A percentile compares a stretch with the other conserved stretches of the same genome.
phyloP scores from a whole-genome alignment of 2,888 invertebrate species.

The Tortrix viridana region DNA sequence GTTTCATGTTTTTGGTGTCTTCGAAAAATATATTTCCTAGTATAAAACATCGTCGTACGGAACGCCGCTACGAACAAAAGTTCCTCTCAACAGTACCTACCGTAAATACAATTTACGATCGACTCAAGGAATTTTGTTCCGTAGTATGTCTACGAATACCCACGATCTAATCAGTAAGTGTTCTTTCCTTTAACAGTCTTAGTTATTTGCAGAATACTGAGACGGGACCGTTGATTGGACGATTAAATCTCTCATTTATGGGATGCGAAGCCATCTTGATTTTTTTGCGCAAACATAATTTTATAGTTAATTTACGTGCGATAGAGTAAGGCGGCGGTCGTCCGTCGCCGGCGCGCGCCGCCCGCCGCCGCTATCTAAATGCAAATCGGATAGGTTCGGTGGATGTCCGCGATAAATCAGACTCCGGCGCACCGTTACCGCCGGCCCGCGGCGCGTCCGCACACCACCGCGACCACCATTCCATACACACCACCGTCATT shows the following conservation, averaged over 20 bases:
- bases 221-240: constrained; percentile 54
- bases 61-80: constrained; percentile 12
- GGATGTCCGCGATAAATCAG: constrained; percentile 81
- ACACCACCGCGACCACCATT: constrained; percentile 24
- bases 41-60: constrained; percentile 11
- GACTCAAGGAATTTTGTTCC: constrained; percentile 31
- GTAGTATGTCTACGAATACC: constrained; percentile 30
- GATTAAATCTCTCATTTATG: constrained; percentile 67
- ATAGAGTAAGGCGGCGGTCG: constrained; percentile 66
- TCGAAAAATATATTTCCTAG: neutral
- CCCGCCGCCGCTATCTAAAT: constrained; percentile 75
- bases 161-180: constrained; percentile 37
- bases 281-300: constrained; percentile 67
- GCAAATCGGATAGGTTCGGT: constrained; percentile 82
- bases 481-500: constrained; percentile 1
- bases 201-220: constrained; percentile 52
- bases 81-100: constrained; percentile 13
- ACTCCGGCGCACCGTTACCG: constrained; percentile 67
- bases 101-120: constrained; percentile 29
- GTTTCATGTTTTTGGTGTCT: neutral
- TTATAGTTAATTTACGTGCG: constrained; percentile 74
- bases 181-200: constrained; percentile 36
- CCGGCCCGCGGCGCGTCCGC: constrained; percentile 25
- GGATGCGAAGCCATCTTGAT: constrained; percentile 52
- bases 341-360: constrained; percentile 53